Evolutionary conservation across 2,797 vertebrate genomes (phyloP), one percentile per base, ranked within the genome.

Genomic region (Jordanella pulchra): DNA sequence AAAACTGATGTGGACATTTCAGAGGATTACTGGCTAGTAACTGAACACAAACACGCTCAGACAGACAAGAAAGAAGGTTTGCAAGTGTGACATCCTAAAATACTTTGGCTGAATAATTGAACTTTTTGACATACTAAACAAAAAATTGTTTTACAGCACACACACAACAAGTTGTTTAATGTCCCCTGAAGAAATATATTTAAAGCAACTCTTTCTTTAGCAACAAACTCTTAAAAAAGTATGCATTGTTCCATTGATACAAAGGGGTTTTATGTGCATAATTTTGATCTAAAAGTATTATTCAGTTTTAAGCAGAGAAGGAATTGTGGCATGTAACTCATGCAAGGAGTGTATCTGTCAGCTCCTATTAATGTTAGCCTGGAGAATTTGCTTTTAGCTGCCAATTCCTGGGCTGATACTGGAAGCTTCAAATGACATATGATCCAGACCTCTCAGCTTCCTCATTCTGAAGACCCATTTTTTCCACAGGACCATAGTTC

Each of bases 291-390:
- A 84, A 48, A 81, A 76, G 78, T 71, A 74, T 74, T 81, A 78
- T 71, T 77, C 5, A 65, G 68, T 73, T 85, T 79, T 64, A 79
- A 79, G 79, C 81, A 77, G 67, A 73, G 64, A 74, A 79, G 83
- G 83, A 87, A 87, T 85, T 82, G 77, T 65, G 30, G 72, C 78
- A 78, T 74, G 72, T 73, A 86, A 89, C 82, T 90, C 87, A 90
- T 85, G 80, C 84, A 80, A 84, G 75, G 89, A 88, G 85, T 86
- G 56, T 61, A 44, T 85, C 88, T 90, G 93, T 92, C 93, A 90
- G 78, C 81, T 86, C 83, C 82, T 77, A 79, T 92, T 89, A 91
- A 89, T 76, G 85, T 80, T 68, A 67, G 68, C 72, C 71, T 58
- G 72, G 79, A 90, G 86, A 89, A 78, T 83, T 78, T 18, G 55